These are phyloP conservation scores for Gibbula magus DNA, from an alignment of 2,888 invertebrate genomes.

Conservation along the genomic window DNA sequence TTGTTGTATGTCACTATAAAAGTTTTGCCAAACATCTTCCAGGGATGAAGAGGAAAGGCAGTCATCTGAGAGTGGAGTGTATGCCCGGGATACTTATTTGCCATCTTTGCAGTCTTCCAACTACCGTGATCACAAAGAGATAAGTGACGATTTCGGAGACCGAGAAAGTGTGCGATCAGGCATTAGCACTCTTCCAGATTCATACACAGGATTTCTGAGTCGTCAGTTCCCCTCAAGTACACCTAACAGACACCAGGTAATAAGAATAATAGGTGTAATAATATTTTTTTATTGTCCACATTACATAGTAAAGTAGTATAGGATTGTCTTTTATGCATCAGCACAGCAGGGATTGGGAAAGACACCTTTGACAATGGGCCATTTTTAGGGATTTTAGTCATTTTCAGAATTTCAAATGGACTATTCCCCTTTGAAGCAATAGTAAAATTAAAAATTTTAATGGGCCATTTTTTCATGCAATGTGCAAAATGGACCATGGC, in stretches of 20 bases:
- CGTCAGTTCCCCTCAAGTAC: slow-evolving; percentile 61
- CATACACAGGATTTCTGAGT: slow-evolving; percentile 61
- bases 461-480: too few relatives aligned
- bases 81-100: neutral
- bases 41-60: neutral
- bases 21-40: neutral
- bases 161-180: slow-evolving; percentile 57
- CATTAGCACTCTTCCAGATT: slow-evolving; percentile 58
- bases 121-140: neutral
- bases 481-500: too few relatives aligned
- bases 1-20: too few relatives aligned
- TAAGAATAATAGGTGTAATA: too few relatives aligned
- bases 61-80: neutral
- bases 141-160: slow-evolving; percentile 40
- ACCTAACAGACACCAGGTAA: slow-evolving; percentile 58
- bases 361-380: too few relatives aligned
- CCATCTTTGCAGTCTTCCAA: neutral
- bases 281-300: neutral
- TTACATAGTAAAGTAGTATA: too few relatives aligned
- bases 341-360: too few relatives aligned
- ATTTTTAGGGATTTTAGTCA: too few relatives aligned
- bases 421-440: too few relatives aligned
- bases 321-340: too few relatives aligned
- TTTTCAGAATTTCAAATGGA: too few relatives aligned
- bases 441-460: too few relatives aligned